Percentiles rank a stretch among this genome's conserved stretches.
phyloP scores from a whole-genome alignment of 2,888 invertebrate genomes.

The Pseudococcus viburni region DNA sequence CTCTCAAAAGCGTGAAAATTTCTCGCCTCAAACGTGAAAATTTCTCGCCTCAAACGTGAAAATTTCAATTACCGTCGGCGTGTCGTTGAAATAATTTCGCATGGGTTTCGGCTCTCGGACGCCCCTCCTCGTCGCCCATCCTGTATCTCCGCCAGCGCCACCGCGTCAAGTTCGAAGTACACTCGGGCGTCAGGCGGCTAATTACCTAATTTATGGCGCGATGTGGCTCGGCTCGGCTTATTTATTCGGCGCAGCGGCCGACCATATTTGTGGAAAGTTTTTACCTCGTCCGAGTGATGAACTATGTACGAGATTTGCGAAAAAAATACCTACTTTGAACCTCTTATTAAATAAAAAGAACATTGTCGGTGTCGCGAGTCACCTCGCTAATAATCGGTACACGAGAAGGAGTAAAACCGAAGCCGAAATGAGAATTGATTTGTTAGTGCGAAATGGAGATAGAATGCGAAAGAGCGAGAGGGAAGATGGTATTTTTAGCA shows the following conservation, averaged over 20 bases:
- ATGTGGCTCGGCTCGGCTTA: neutral
- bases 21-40: neutral
- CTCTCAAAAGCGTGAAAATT: neutral
- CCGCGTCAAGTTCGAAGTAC: neutral
- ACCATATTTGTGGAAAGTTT: neutral
- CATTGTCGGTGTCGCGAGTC: neutral
- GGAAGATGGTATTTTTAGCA: neutral
- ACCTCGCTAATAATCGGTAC: neutral
- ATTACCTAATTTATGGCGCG: slow-evolving; percentile 10
- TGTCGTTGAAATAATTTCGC: neutral
- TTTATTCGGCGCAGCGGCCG: neutral
- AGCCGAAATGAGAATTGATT: neutral
- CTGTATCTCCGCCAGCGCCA: neutral
- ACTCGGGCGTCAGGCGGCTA: neutral
- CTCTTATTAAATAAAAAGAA: neutral
- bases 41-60: neutral
- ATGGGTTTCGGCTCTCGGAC: neutral
- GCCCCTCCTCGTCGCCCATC: neutral
- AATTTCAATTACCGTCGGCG: neutral
- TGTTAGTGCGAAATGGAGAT: neutral
- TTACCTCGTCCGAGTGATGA: neutral
- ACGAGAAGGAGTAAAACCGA: neutral
- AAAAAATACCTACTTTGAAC: slow-evolving; percentile 1
- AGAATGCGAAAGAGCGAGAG: neutral
- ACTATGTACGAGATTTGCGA: neutral